Evolutionary conservation across 2,797 vertebrate genomes (phyloP), one percentile per base, ranked within the genome.

Genomic region (Notolabrus celidotus): DNA sequence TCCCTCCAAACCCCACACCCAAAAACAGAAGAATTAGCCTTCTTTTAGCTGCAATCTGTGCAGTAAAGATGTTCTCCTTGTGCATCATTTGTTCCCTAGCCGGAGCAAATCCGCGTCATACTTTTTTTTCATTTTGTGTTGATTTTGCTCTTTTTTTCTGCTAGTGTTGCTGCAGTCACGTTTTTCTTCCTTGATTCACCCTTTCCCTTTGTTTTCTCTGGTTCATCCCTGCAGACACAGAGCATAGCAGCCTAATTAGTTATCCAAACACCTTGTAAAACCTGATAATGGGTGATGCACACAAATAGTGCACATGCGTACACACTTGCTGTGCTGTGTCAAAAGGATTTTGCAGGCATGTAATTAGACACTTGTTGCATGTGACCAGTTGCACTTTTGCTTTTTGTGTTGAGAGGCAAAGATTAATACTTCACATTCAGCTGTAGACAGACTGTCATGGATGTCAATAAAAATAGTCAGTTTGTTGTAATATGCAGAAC

Each of bases 181-280:
- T 66, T 54, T 80, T 42, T 58, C 52, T 73, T 64, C 53, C 53
- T 81, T 84, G 78, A 84, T 82, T 83, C 73, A 77, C 56, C 75
- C 67, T 84, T 69, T 80, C 17, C 67, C 39, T 79, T 80, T 82
- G 67, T 84, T 79, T 80, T 59, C 38, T 33, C 67, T 36, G 58
- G 31, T 77, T 79, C 72, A 52, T 86, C 73, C 83, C 83, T 72
- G 15, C 80, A 87, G 83, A 86, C 77, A 70, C 29, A 19, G 47
- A 77, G 79, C 86, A 78, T 60, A 71, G 57, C 69, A 43, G 51
- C 59, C 64, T 71, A 85, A 90, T 88, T 88, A 88, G 73, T 77
- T 74, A 83, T 70, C 66, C 73, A 82, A 86, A 88, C 85, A 91
- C 86, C 84, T 89, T 88, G 82, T 81, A 85, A 87, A 90, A 90